These are phyloP conservation scores for Drosophila pseudoobscura DNA, from an alignment of 1,140 invertebrate genomes.

Conservation along the genomic window DNA sequence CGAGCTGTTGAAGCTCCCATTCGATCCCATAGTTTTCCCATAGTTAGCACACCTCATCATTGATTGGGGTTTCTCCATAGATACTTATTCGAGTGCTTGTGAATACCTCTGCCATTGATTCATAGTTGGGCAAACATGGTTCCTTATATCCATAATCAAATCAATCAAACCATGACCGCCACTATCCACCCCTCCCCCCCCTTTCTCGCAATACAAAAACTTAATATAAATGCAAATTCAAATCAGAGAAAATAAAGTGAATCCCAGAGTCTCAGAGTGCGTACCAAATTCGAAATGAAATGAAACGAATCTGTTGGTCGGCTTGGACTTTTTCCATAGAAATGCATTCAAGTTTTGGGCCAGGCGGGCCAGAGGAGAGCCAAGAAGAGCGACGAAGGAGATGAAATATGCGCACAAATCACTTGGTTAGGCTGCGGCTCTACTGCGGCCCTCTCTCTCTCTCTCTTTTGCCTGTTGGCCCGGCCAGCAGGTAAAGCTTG, in stretches of 20 bases:
- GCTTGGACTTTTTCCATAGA: conserved; percentile 55
- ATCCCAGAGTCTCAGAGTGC: conserved; percentile 28
- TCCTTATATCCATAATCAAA: conserved; percentile 42
- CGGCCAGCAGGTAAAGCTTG: conserved; percentile 55
- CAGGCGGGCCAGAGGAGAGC: conserved; percentile 33
- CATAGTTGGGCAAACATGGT: background rate
- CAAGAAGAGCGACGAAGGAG: conserved; percentile 11
- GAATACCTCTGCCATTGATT: no score
- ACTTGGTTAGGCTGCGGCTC: conserved; percentile 49
- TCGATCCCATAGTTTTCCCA: no score
- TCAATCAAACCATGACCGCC: conserved; percentile 56
- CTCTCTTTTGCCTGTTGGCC: conserved; percentile 23
- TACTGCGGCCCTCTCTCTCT: background rate
- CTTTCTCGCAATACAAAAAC: conserved; percentile 46
- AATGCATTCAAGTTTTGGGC: conserved; percentile 66
- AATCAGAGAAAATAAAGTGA: conserved; percentile 54
- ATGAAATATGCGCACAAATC: conserved; percentile 78
- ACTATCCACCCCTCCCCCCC: conserved; percentile 5
- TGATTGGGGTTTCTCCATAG: no score
- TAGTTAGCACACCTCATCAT: background rate
- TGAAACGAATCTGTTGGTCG: conserved; percentile 60
- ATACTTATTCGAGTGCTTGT: no score
- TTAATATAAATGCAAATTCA: conserved; percentile 80
- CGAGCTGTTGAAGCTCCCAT: no score
- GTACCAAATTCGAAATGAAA: conserved; percentile 79